A percentile compares a stretch with the other conserved stretches of the same genome.
Conservation (phyloP, 2,797 vertebrate genomes). For the Pelobates cultripes region DNA sequence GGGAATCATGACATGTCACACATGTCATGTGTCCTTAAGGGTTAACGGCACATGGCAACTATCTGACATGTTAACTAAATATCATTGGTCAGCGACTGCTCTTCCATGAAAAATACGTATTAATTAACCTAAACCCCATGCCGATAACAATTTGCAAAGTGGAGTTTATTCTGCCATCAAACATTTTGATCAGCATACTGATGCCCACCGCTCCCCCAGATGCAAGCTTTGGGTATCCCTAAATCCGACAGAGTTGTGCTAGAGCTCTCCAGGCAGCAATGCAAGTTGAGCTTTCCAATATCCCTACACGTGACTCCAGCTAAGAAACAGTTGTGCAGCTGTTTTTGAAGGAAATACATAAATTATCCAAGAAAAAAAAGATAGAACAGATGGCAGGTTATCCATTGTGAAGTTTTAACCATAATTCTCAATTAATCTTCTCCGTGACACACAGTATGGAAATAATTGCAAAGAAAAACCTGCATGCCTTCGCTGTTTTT, state of each 20-base stretch:
- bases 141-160: no score
- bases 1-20: no score
- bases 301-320: not conserved
- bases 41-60: no score
- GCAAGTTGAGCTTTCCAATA: not conserved
- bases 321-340: conserved; percentile 41
- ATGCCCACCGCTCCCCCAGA: no score
- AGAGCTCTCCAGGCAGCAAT: not conserved
- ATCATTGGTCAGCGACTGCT: no score
- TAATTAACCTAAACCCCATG: no score
- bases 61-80: no score
- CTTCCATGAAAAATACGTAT: no score
- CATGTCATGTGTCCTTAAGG: no score
- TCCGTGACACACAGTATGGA: conserved; percentile 39
- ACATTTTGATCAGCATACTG: no score
- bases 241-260: not conserved
- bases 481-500: not conserved
- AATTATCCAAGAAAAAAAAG: conserved; percentile 47
- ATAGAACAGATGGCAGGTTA: conserved; percentile 51
- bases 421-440: conserved; percentile 54
- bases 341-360: conserved; percentile 44
- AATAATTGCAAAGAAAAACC: conserved; percentile 34
- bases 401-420: conserved; percentile 50
- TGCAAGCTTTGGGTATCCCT: no score
- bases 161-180: no score